Percentiles rank a stretch among this genome's conserved stretches.
These are phyloP conservation scores for Daktulosphaira vitifoliae DNA, from an alignment of 1,140 invertebrate genomes.

Conservation along the genomic window DNA sequence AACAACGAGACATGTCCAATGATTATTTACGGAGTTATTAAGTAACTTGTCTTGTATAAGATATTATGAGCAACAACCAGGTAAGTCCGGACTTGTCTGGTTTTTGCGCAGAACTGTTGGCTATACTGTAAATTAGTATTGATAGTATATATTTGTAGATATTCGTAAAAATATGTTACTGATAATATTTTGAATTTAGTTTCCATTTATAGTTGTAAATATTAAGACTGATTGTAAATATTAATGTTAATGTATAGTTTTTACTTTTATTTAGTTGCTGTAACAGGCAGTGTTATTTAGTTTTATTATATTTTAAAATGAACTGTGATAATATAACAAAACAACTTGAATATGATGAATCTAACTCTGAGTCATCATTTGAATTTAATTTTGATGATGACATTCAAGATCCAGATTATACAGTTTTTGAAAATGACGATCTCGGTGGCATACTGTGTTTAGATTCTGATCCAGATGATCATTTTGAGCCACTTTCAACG, in stretches of 20 bases:
- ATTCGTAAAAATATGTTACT: not conserved
- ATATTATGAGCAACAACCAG: not conserved
- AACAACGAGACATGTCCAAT: no score
- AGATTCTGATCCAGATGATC: not conserved
- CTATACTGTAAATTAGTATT: not conserved
- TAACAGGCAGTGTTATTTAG: conserved; percentile 9
- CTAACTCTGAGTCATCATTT: not conserved
- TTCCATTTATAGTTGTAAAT: not conserved
- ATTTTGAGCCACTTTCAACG: not conserved
- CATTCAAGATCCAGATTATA: not conserved
- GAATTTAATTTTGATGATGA: conserved; percentile 7
- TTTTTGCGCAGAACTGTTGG: not conserved
- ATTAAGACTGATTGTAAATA: not conserved
- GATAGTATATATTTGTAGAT: not conserved
- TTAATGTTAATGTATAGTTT: no score
- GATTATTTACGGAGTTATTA: not conserved
- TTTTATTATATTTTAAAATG: conserved; percentile 4
- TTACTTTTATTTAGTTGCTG: no score
- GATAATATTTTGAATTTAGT: not conserved
- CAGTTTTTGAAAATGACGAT: not conserved
- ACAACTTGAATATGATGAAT: conserved; percentile 5
- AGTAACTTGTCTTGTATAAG: not conserved
- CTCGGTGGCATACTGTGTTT: conserved; percentile 1
- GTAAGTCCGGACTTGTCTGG: not conserved
- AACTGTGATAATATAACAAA: not conserved